These are phyloP conservation scores for Eupithecia pulchellata DNA, from an alignment of 2,888 invertebrate species.

Conservation along the genomic window DNA sequence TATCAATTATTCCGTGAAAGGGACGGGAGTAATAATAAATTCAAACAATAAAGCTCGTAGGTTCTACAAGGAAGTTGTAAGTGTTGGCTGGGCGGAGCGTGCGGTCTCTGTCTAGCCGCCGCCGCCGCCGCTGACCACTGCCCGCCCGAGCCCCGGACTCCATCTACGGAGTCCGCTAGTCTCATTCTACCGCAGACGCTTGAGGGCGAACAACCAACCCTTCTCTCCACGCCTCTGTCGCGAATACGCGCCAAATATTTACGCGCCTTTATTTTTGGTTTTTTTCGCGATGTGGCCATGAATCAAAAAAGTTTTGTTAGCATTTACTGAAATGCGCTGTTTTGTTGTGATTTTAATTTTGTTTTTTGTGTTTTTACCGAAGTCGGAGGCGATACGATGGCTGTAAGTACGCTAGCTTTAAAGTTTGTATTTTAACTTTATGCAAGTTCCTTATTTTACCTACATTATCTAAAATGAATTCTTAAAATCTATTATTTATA, in stretches of 20 bases:
- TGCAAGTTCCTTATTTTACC: neutral
- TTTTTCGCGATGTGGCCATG: conserved; percentile 35
- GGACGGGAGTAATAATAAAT: conserved; percentile 16
- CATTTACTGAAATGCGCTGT: conserved; percentile 75
- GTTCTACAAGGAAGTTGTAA: conserved; percentile 33
- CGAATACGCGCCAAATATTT: conserved; percentile 73
- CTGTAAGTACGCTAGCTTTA: conserved; percentile 69
- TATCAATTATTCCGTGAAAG: neutral
- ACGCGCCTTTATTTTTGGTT: conserved; percentile 52
- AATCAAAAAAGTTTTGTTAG: conserved; percentile 35
- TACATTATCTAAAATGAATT: neutral
- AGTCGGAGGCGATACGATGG: conserved; percentile 80
- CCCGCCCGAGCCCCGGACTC: conserved; percentile 57
- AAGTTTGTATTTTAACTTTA: neutral
- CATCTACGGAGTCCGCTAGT: conserved; percentile 57
- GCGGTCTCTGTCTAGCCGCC: conserved; percentile 33
- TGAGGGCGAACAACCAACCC: conserved; percentile 58
- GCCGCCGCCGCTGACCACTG: conserved; percentile 66
- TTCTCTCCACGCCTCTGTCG: conserved; percentile 48
- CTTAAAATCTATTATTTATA: neutral
- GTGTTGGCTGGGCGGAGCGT: conserved; percentile 51
- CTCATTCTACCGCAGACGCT: conserved; percentile 70
- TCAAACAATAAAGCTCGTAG: conserved; percentile 31
- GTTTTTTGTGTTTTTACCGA: conserved; percentile 81
- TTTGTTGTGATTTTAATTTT: conserved; percentile 75